These are phyloP conservation scores for Sphaerophoria rueppellii DNA, from an alignment of 2,888 invertebrate species.

Conservation along the genomic window DNA sequence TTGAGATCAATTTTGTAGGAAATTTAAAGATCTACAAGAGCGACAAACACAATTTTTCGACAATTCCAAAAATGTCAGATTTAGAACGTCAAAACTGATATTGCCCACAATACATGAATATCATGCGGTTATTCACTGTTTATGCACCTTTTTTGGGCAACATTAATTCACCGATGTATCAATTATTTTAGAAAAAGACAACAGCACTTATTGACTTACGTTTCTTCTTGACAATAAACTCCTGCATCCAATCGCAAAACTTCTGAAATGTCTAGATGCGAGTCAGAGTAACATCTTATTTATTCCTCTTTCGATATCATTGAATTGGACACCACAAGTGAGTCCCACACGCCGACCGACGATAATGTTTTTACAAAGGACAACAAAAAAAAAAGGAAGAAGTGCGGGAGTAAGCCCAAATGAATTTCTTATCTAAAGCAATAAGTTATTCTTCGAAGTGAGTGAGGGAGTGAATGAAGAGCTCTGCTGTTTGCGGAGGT, in stretches of 20 bases:
- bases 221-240: slow-evolving; percentile 66
- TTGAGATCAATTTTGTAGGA: too few species aligned
- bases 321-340: slow-evolving; percentile 36
- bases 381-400: slow-evolving; percentile 21
- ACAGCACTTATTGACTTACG: slow-evolving; percentile 49
- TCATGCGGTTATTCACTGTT: too few species aligned
- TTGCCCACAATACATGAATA: too few species aligned
- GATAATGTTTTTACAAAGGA: not conserved
- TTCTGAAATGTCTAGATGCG: slow-evolving; percentile 65
- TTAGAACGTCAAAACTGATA: too few species aligned
- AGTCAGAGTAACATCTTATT: slow-evolving; percentile 70
- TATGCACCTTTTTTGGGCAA: too few species aligned
- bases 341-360: slow-evolving; percentile 55
- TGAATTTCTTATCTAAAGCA: slow-evolving; percentile 61
- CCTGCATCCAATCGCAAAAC: slow-evolving; percentile 65
- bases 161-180: too few species aligned
- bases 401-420: slow-evolving; percentile 55
- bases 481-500: slow-evolving; percentile 18
- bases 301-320: slow-evolving; percentile 55
- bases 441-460: slow-evolving; percentile 70
- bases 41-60: too few species aligned
- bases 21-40: too few species aligned
- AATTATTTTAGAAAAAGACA: not conserved
- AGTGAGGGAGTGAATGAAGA: slow-evolving; percentile 8
- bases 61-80: too few species aligned